These are phyloP conservation scores for Maconellicoccus hirsutus DNA, from an alignment of 1,140 invertebrate genomes.

Conservation along the genomic window DNA sequence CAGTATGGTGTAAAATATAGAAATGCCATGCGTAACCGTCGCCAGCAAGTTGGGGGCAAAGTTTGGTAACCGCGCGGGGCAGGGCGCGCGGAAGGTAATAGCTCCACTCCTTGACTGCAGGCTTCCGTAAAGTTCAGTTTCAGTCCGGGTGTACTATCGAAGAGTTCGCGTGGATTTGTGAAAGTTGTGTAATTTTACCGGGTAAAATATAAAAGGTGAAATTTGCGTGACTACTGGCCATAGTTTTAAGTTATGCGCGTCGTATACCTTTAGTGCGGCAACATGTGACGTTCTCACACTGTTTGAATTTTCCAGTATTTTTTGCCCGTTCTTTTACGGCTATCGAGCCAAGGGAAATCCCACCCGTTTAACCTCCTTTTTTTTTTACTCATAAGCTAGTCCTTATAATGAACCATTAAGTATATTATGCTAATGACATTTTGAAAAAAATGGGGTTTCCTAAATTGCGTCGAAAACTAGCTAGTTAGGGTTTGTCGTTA, in stretches of 20 bases:
- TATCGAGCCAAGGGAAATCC: too few relatives aligned
- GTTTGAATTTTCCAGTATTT: background rate
- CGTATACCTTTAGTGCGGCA: slow-evolving; percentile 2
- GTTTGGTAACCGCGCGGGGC: background rate
- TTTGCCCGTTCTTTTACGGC: background rate
- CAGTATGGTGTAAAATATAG: background rate
- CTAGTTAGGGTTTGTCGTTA: too few relatives aligned
- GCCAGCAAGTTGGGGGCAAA: background rate
- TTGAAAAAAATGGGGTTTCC: too few relatives aligned
- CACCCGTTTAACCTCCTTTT: too few relatives aligned
- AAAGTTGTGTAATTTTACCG: background rate
- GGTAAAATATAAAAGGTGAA: background rate
- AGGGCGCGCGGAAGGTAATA: background rate
- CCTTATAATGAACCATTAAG: too few relatives aligned
- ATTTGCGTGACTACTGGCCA: background rate
- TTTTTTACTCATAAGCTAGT: too few relatives aligned
- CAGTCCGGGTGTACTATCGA: background rate
- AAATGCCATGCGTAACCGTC: background rate
- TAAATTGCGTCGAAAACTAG: too few relatives aligned
- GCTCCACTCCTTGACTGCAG: background rate
- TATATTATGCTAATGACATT: too few relatives aligned
- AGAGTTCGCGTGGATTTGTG: background rate
- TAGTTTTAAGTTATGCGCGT: background rate
- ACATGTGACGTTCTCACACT: background rate
- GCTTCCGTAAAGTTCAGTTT: background rate